Evolutionary conservation across 2,797 vertebrate genomes (phyloP).

Genomic region (Taenioides sp.): DNA sequence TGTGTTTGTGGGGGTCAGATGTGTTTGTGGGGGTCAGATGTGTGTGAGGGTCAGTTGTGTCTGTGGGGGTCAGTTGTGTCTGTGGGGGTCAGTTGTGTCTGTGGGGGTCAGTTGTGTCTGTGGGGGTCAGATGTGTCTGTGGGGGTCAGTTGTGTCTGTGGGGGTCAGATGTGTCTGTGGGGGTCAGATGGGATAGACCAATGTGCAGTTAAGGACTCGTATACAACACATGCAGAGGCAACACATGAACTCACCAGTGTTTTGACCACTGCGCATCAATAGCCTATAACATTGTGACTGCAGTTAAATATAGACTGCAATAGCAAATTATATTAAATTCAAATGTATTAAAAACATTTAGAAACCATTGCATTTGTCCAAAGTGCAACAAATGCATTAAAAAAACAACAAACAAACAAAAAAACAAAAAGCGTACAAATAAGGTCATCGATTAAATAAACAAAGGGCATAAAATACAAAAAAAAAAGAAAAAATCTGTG

Average conservation of each 20-base stretch:
- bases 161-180: conserved; percentile 45
- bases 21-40: conserved; percentile 27
- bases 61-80: conserved; percentile 47
- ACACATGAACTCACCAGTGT: background rate
- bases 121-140: conserved; percentile 15
- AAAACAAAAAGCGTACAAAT: no score
- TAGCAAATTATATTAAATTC: no score
- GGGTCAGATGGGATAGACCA: conserved; percentile 55
- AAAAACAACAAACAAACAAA: no score
- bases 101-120: no score
- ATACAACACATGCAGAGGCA: conserved; percentile 21
- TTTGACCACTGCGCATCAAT: background rate
- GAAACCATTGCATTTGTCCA: no score
- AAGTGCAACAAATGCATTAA: no score
- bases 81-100: no score
- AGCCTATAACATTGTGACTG: background rate
- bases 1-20: conserved; percentile 53
- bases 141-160: conserved; percentile 1
- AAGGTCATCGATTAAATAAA: no score
- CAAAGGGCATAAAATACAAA: no score
- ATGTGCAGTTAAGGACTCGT: conserved; percentile 56
- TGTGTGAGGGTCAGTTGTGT: background rate
- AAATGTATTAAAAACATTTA: no score
- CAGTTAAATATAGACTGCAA: background rate
- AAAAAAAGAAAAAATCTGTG: no score